Percentiles rank a stretch among this genome's conserved stretches.
Conservation (phyloP, 2,113 vertebrate genomes). For the Mixornis gularis region DNA sequence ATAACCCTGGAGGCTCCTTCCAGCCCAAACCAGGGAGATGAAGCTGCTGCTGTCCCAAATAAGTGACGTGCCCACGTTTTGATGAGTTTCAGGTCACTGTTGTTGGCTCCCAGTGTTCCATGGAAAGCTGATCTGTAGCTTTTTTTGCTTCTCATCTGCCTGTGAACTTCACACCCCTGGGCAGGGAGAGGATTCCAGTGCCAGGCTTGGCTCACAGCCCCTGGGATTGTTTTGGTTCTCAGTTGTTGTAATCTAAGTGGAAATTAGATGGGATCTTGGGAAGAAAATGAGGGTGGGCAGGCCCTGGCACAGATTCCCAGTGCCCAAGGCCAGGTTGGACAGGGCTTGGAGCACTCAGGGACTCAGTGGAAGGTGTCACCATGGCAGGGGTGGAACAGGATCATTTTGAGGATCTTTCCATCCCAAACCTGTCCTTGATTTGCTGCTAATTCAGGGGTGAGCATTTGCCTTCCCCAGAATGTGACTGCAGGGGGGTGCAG, state of each 20-base stretch:
- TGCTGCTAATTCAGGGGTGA: accelerated
- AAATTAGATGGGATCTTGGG: not conserved
- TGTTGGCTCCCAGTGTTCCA: not conserved
- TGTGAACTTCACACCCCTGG: accelerated
- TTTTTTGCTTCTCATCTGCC: not conserved
- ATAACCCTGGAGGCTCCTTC: not conserved
- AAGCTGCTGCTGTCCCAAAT: not conserved
- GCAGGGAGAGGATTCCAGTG: not conserved
- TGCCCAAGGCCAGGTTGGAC: not conserved
- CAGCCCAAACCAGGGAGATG: not conserved
- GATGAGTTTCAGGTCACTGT: accelerated
- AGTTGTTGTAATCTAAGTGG: not conserved
- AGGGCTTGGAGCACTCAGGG: not conserved
- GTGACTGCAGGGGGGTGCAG: not conserved
- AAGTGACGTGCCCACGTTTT: not conserved
- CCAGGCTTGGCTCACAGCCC: not conserved
- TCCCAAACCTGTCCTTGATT: not conserved
- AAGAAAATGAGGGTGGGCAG: not conserved
- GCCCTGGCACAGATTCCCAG: not conserved
- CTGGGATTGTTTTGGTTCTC: not conserved
- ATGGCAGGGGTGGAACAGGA: accelerated
- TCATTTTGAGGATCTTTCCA: not conserved
- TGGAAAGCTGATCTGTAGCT: not conserved
- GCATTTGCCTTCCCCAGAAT: not conserved
- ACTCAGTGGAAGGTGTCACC: not conserved